A percentile compares a stretch with the other conserved stretches of the same genome.
phyloP scores from a whole-genome alignment of 2,888 invertebrate species.

The Drosophila parthenogenetica region DNA sequence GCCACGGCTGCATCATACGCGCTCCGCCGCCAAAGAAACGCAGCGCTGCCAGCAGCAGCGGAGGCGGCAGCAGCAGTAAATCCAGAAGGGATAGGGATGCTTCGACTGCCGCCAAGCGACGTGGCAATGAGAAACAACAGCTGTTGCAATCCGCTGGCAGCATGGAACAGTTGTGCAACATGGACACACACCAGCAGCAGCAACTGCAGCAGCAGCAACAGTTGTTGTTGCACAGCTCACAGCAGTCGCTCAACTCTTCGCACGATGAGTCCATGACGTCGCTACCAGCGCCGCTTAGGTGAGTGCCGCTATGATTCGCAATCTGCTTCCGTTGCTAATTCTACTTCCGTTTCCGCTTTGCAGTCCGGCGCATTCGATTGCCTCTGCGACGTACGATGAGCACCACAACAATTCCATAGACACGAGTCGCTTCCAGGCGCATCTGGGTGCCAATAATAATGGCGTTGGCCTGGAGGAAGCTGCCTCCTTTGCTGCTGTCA shows the following conservation, averaged over 20 bases:
- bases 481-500: slow-evolving; percentile 24
- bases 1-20: slow-evolving; percentile 93
- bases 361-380: slow-evolving; percentile 90
- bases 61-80: slow-evolving; percentile 86
- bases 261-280: slow-evolving; percentile 85
- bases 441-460: slow-evolving; percentile 78
- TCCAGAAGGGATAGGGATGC: slow-evolving; percentile 84
- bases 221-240: slow-evolving; percentile 77
- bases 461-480: slow-evolving; percentile 51
- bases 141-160: slow-evolving; percentile 48
- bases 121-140: slow-evolving; percentile 60
- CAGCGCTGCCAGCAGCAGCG: slow-evolving; percentile 70
- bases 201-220: slow-evolving; percentile 67
- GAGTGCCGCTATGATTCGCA: slow-evolving; percentile 34
- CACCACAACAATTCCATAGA: slow-evolving; percentile 84
- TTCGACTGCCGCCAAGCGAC: slow-evolving; percentile 78
- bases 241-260: slow-evolving; percentile 84
- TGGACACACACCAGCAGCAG: slow-evolving; percentile 46
- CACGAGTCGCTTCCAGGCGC: slow-evolving; percentile 83
- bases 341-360: not conserved
- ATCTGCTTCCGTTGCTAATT: not conserved
- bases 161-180: slow-evolving; percentile 53
- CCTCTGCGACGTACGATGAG: slow-evolving; percentile 88
- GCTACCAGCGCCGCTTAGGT: slow-evolving; percentile 84
- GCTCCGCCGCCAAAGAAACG: slow-evolving; percentile 91